A percentile compares a stretch with the other conserved stretches of the same genome.
These are phyloP conservation scores for Sebastes nivosus DNA, from an alignment of 2,797 vertebrate genomes.

Conservation along the genomic window DNA sequence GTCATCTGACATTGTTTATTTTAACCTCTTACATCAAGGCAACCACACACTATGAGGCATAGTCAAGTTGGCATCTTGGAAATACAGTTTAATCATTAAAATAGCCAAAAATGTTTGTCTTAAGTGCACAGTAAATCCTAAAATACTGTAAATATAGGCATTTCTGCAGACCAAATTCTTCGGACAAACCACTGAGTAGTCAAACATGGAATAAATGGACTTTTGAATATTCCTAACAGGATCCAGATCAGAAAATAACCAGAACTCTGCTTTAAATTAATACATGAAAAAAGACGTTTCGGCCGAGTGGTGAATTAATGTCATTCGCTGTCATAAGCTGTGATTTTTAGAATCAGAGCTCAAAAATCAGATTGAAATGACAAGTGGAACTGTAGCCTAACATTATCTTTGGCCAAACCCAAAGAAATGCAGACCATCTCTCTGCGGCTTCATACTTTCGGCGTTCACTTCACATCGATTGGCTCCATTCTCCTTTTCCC, in stretches of 20 bases:
- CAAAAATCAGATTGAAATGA: constrained; percentile 43
- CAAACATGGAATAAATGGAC: not conserved
- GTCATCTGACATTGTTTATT: constrained; percentile 38
- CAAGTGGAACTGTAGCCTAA: constrained; percentile 37
- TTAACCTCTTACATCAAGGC: constrained; percentile 19
- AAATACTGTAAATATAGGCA: constrained; percentile 23
- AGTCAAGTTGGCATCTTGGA: constrained; percentile 8
- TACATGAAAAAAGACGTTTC: not conserved
- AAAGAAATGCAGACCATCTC: constrained; percentile 33
- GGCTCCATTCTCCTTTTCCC: constrained; percentile 42
- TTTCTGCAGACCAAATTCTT: constrained; percentile 4
- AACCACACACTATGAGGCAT: constrained; percentile 7
- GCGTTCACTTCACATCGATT: constrained; percentile 48
- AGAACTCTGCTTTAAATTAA: constrained; percentile 11
- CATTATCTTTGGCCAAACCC: constrained; percentile 47
- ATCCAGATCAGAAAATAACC: constrained; percentile 7
- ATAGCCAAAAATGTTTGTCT: constrained; percentile 5
- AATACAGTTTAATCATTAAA: constrained; percentile 27
- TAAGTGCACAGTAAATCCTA: constrained; percentile 20
- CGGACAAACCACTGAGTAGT: constrained; percentile 29
- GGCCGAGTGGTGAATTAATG: constrained; percentile 25
- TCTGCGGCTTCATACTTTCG: constrained; percentile 39
- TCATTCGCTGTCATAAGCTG: constrained; percentile 28
- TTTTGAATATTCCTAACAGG: constrained; percentile 9
- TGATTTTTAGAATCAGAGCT: constrained; percentile 30